phyloP scores from a whole-genome alignment of 1,140 invertebrate species.

The Aphidius ervi region DNA sequence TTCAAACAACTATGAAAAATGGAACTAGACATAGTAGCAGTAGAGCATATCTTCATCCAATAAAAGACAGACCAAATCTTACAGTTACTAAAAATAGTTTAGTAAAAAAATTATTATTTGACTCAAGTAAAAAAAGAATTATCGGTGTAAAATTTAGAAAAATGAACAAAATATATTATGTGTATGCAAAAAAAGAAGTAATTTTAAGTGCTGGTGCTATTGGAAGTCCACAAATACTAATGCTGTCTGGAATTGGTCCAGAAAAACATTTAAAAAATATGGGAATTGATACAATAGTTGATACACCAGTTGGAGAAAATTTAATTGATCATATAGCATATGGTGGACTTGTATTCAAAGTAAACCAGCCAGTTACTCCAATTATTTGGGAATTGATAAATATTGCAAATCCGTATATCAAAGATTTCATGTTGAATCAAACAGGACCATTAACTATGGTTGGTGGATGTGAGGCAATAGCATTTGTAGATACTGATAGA shows the following conservation, averaged over 20 bases:
- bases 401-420: slow-evolving; percentile 40
- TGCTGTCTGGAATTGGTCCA: slow-evolving; percentile 79
- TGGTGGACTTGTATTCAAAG: slow-evolving; percentile 64
- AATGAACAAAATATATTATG: slow-evolving; percentile 53
- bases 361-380: slow-evolving; percentile 52
- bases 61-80: slow-evolving; percentile 61
- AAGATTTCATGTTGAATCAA: slow-evolving; percentile 53
- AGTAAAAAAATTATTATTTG: slow-evolving; percentile 71
- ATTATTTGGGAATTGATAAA: slow-evolving; percentile 21
- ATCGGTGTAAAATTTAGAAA: slow-evolving; percentile 62
- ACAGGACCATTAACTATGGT: slow-evolving; percentile 71
- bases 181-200: slow-evolving; percentile 67
- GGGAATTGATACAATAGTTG: slow-evolving; percentile 61
- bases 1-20: slow-evolving; percentile 66
- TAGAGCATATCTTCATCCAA: slow-evolving; percentile 68
- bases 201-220: slow-evolving; percentile 73
- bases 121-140: slow-evolving; percentile 60
- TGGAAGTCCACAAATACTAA: slow-evolving; percentile 72
- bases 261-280: slow-evolving; percentile 60
- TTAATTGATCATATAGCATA: slow-evolving; percentile 74
- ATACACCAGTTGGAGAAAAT: slow-evolving; percentile 75
- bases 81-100: slow-evolving; percentile 61
- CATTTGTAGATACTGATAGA: slow-evolving; percentile 70
- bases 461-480: slow-evolving; percentile 75
- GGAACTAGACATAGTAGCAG: slow-evolving; percentile 72